A percentile compares a stretch with the other conserved stretches of the same genome.
Evolutionary conservation across 2,888 invertebrate genomes (phyloP).

Genomic region (Altica lythri): DNA sequence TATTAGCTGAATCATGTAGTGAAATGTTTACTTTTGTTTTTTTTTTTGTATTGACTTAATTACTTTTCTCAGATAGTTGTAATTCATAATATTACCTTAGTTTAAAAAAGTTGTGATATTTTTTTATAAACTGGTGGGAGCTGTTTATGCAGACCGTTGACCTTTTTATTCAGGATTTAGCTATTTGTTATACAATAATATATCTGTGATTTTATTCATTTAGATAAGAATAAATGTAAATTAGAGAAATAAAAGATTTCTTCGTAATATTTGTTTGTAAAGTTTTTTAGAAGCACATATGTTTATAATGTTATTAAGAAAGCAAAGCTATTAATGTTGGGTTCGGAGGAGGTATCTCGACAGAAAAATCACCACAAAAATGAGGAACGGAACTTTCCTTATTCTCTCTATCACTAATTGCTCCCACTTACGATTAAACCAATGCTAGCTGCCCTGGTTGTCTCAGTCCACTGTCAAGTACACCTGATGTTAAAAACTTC

Average conservation of each 20-base stretch:
- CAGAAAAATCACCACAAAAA: too few relatives aligned
- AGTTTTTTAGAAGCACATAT: background rate
- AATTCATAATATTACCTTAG: conserved; percentile 7
- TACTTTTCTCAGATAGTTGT: too few relatives aligned
- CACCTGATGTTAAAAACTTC: too few relatives aligned
- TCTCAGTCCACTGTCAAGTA: too few relatives aligned
- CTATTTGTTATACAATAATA: conserved; percentile 51
- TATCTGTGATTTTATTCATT: conserved; percentile 57
- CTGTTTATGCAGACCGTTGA: conserved; percentile 6
- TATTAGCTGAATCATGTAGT: too few relatives aligned
- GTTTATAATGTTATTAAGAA: too few relatives aligned
- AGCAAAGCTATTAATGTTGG: too few relatives aligned
- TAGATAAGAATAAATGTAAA: conserved; percentile 40
- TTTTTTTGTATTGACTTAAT: background rate
- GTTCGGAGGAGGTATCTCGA: too few relatives aligned
- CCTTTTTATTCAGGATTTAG: conserved; percentile 23
- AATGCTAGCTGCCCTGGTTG: too few relatives aligned
- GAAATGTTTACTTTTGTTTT: background rate
- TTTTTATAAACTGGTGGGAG: conserved; percentile 27
- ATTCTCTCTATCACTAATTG: too few relatives aligned
- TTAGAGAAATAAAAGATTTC: conserved; percentile 27
- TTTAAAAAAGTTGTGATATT: conserved; percentile 34
- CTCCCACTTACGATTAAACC: too few relatives aligned
- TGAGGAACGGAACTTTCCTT: too few relatives aligned
- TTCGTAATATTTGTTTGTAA: background rate